Base-by-base conservation (phyloP, 2,888 invertebrate genomes). In the Himalopsyche kuldschensis region DNA sequence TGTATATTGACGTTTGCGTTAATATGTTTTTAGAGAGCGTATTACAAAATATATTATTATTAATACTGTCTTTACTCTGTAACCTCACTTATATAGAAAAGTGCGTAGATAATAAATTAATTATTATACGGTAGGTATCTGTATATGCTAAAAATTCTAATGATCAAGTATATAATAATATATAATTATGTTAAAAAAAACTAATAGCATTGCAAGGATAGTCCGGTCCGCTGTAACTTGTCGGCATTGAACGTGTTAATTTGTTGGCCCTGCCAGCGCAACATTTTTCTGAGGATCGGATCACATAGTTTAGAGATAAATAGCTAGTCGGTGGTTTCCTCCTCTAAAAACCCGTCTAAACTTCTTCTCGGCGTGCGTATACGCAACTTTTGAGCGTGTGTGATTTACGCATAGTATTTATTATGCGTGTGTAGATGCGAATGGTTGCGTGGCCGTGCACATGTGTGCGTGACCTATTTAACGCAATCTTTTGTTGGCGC, bases 401-500 rank as follows among this genome's bases (percentile, higher is more conserved):
- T 69, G 69, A 27, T 69, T 3, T 69, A 27, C 15, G 69, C 30
- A 27, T 69, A 24, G 27, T 55, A 55, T 55, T 55, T 20, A 55
- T 55, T 69, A 15, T n/a, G 69, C 27, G 69, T 27, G 69, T 27
- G 69, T 27, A 27, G 15, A 69, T 11, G 69, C 27, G 69, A 69
- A 69, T 69, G 27, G 69, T 69, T 30, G 69, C 69, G 69, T 69
- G 30, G 69, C 24, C 11, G 27, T 69, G 69, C 69, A 69, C 27
- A 69, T 69, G 69, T 69, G 69, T 69, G 69, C 69, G 69, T 69
- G 69, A 69, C 69, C 69, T 69, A 69, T 69, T 69, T 69, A 69
- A 69, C 69, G 69, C 69, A 69, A 69, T 69, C 69, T 69, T 69
- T 69, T 69, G 69, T 69, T 69, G 69, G 69, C 69, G 69, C 69